phyloP scores from a whole-genome alignment of 2,797 vertebrate genomes.

The Heterohyrax brucei region DNA sequence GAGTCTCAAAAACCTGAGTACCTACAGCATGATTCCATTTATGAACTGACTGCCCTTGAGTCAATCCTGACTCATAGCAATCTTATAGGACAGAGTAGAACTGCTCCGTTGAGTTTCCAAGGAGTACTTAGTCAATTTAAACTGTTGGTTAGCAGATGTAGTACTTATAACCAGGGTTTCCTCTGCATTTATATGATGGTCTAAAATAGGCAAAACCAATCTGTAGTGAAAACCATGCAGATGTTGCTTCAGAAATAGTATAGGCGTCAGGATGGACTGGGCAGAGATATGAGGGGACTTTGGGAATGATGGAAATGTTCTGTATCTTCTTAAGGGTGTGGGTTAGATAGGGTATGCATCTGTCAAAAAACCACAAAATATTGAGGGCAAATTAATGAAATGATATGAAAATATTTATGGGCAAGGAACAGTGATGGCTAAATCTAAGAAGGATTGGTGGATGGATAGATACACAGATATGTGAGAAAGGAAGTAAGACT shows the following conservation, averaged over 20 bases:
- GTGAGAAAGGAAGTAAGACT: neutral
- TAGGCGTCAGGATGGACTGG: neutral
- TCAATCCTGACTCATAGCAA: too few relatives aligned
- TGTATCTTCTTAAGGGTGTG: neutral
- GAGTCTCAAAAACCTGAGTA: neutral
- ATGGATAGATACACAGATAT: neutral
- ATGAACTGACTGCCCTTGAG: too few relatives aligned
- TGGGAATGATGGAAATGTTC: neutral
- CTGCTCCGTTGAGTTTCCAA: too few relatives aligned
- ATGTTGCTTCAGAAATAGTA: neutral
- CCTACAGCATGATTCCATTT: neutral
- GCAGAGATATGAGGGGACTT: neutral
- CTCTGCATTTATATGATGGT: neutral
- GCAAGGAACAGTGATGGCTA: neutral
- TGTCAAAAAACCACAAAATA: neutral
- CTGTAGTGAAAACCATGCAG: neutral
- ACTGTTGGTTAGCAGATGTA: too few relatives aligned
- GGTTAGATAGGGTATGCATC: neutral
- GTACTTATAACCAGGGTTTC: too few relatives aligned
- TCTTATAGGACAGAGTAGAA: too few relatives aligned
- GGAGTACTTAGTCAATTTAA: too few relatives aligned
- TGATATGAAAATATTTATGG: neutral
- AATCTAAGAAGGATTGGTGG: neutral
- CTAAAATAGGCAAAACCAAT: neutral
- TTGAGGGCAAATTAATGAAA: slow-evolving; percentile 20